Percentiles rank a stretch among this genome's conserved stretches.
phyloP scores from a whole-genome alignment of 2,888 invertebrate genomes.

The Cremastobaeus sp. region DNA sequence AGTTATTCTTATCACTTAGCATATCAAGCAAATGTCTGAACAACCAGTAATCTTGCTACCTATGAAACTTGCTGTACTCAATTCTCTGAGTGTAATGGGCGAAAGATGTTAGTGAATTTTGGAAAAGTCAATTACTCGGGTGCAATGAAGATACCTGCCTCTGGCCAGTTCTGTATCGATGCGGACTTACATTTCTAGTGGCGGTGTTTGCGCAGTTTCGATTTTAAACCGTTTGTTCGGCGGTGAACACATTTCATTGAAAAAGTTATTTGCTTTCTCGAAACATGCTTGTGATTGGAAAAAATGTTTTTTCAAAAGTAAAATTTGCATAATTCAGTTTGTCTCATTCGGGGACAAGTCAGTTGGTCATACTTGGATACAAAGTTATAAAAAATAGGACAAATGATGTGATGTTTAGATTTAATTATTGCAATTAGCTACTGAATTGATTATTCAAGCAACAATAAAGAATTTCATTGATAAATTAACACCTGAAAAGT shows the following conservation, averaged over 20 bases:
- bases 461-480: too few relatives aligned
- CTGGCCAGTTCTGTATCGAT: slow-evolving; percentile 78
- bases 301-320: slow-evolving; percentile 32
- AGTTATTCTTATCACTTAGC: too few relatives aligned
- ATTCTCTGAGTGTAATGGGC: slow-evolving; percentile 15
- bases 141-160: slow-evolving; percentile 78
- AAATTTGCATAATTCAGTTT: too few relatives aligned
- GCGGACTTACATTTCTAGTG: slow-evolving; percentile 72
- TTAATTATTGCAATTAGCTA: too few relatives aligned
- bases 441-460: too few relatives aligned
- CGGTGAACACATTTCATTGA: slow-evolving; percentile 16
- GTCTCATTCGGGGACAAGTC: too few relatives aligned
- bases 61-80: background rate
- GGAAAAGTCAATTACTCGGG: slow-evolving; percentile 58
- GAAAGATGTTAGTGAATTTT: slow-evolving; percentile 64
- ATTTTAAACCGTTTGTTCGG: slow-evolving; percentile 8
- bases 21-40: background rate
- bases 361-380: too few relatives aligned
- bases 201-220: slow-evolving; percentile 68
- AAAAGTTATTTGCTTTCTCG: background rate
- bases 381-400: too few relatives aligned
- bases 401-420: too few relatives aligned
- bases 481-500: too few relatives aligned
- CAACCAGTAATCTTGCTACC: background rate
- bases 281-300: slow-evolving; percentile 27